Base-by-base conservation (phyloP, 2,113 vertebrate species). In the Rhizomys pruinosus region DNA sequence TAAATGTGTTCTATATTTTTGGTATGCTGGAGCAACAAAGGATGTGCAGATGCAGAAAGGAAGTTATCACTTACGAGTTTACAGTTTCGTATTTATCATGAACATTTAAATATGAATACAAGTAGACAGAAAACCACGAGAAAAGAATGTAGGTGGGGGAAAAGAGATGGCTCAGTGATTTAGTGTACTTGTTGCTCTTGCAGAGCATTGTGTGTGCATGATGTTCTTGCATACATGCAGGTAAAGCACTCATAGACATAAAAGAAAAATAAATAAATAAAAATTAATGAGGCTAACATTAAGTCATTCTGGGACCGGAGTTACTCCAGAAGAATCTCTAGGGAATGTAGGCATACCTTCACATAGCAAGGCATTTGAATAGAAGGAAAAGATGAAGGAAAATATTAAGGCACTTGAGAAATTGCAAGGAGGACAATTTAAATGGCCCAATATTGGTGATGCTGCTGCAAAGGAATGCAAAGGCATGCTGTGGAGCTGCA, bases 311-410 rank as follows among this genome's bases (percentile, higher is more conserved):
- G 16, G 82, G 25, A 61, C 27, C 73, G 1, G 37, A 90, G 25
- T 87, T 90, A 47, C 11, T 78, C 19, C 88, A 42, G n/a, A 93
- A 88, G 2, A 93, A 85, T 79, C 66, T 32, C 9, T 55, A 27
- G 17, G 34, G 59, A 64, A 59, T 34, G 4, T 42, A 82, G 15
- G 55, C 20, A 66, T 79, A 37, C 52, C 2, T 81, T 79, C 87
- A 66, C 27, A 17, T 8, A 13, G 15, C 11, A 66, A 93, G 59
- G 42, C 20, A 37, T 34, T 29, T 69, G 47, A 92, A 32, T 68
- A 72, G 1, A 86, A 68, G 84, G 63, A 44, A 3, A 63, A 29
- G 20, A 72, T 66, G 25, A 77, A 2, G 17, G 6, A 34, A 11
- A 1, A 13, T n/a, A 74, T 44, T 13, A 9, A 19, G 1, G 1